Conservation (phyloP, 2,888 invertebrate genomes). For the Myopa testacea region DNA sequence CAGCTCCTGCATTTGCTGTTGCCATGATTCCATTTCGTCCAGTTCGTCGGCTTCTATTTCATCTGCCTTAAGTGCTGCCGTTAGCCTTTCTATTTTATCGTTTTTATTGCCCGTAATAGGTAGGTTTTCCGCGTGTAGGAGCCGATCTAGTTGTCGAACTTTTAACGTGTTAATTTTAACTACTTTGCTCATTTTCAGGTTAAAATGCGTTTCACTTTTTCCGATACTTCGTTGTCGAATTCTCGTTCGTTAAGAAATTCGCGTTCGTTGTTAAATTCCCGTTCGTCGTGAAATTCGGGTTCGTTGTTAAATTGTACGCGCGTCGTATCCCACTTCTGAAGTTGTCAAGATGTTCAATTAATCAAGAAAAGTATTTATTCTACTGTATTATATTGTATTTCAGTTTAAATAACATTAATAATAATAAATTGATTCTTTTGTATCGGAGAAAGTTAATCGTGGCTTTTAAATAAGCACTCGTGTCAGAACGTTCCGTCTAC, state of each 20-base stretch:
- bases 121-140: not conserved
- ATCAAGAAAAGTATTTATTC: no score
- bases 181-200: not conserved
- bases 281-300: no score
- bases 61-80: not conserved
- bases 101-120: conserved; percentile 11
- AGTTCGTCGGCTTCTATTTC: conserved; percentile 17
- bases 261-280: not conserved
- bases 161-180: not conserved
- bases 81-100: not conserved
- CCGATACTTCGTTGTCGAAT: not conserved
- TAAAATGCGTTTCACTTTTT: not conserved
- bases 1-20: not conserved
- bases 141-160: not conserved
- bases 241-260: not conserved
- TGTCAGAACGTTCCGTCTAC: no score
- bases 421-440: no score
- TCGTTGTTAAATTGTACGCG: not conserved
- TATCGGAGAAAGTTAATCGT: no score
- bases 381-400: no score
- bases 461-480: no score
- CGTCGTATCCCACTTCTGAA: not conserved
- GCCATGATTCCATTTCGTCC: not conserved
- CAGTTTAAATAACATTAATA: no score
- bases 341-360: not conserved